Evolutionary conservation across 2,797 vertebrate genomes (phyloP).

Genomic region (Sternotherus odoratus): DNA sequence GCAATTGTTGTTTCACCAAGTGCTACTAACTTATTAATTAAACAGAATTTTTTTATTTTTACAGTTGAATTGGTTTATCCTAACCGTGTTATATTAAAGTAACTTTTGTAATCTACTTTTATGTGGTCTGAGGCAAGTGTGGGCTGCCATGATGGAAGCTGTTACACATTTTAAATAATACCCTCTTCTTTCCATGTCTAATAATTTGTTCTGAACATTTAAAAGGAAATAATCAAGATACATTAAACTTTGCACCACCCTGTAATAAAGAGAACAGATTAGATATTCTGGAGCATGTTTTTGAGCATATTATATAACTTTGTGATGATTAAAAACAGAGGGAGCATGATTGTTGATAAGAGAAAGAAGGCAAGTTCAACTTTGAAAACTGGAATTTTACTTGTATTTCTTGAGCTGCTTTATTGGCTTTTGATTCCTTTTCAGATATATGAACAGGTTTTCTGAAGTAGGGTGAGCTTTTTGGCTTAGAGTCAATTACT

Average conservation of each 20-base stretch:
- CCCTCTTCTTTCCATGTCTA: conserved; percentile 26
- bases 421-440: background rate
- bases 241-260: background rate
- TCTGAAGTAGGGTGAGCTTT: conserved; percentile 15
- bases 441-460: conserved; percentile 3
- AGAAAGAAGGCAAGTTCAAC: background rate
- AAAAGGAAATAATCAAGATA: conserved; percentile 21
- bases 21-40: conserved; percentile 52
- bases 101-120: conserved; percentile 44
- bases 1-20: background rate
- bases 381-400: conserved; percentile 47
- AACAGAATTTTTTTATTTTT: conserved; percentile 52
- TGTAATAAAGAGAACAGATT: background rate
- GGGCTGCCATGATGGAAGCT: conserved; percentile 37
- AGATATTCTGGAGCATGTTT: background rate
- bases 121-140: conserved; percentile 38
- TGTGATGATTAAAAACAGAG: background rate
- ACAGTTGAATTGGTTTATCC: background rate
- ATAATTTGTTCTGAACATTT: conserved; percentile 29
- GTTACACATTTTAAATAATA: conserved; percentile 33
- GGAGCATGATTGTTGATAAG: conserved; percentile 9
- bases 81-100: conserved; percentile 33
- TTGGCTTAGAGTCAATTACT: conserved; percentile 26
- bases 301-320: conserved; percentile 30
- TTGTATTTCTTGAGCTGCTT: background rate